phyloP scores from a whole-genome alignment of 1,140 invertebrate species.

The Asobara japonica region DNA sequence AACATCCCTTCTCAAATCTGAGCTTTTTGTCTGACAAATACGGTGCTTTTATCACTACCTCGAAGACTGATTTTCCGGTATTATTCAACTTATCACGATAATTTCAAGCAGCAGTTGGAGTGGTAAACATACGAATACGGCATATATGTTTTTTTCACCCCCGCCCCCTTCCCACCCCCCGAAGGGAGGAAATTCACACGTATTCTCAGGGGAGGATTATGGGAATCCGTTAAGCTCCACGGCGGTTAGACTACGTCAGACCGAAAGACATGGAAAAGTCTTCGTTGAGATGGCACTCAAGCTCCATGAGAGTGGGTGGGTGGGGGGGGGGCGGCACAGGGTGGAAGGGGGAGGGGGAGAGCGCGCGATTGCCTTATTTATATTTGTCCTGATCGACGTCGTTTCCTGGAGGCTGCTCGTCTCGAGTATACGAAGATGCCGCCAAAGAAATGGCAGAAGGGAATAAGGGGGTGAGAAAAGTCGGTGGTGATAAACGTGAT shows the following conservation, averaged over 20 bases:
- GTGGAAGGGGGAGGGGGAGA: slow-evolving; percentile 1
- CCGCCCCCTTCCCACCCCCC: background rate
- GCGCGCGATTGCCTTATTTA: slow-evolving; percentile 58
- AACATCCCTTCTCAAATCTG: background rate
- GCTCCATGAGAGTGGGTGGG: slow-evolving; percentile 1
- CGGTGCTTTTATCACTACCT: background rate
- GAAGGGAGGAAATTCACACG: slow-evolving; percentile 22
- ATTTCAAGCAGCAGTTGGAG: background rate
- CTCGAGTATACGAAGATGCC: slow-evolving; percentile 1
- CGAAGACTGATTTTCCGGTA: slow-evolving; percentile 15
- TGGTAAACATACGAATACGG: background rate
- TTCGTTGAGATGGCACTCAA: slow-evolving; percentile 4
- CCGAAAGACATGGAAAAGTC: slow-evolving; percentile 4
- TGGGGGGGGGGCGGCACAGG: background rate
- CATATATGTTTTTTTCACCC: slow-evolving; percentile 4
- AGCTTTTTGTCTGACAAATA: background rate
- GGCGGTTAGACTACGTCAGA: background rate
- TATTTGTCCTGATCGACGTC: slow-evolving; percentile 55
- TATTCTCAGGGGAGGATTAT: slow-evolving; percentile 32
- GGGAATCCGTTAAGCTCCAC: slow-evolving; percentile 32
- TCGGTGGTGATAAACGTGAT: slow-evolving; percentile 50
- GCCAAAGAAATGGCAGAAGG: slow-evolving; percentile 19
- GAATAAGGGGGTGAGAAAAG: slow-evolving; percentile 22
- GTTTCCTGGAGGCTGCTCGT: background rate
- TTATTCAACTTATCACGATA: slow-evolving; percentile 21